phyloP scores from a whole-genome alignment of 2,888 invertebrate species.

The Syrphus vitripennis region DNA sequence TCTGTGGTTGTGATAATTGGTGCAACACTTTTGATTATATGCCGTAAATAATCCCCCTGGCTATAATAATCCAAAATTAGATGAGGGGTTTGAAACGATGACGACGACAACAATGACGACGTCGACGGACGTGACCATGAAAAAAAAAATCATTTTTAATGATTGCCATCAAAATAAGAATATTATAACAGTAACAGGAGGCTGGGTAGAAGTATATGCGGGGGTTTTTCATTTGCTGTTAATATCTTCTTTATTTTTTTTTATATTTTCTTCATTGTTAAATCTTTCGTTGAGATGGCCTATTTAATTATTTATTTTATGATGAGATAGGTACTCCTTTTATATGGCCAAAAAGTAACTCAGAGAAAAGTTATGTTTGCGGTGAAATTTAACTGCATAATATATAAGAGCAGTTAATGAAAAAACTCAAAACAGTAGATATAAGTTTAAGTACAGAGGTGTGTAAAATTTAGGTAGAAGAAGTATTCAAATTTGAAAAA shows the following conservation, averaged over 20 bases:
- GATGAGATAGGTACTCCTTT: not conserved
- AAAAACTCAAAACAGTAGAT: not conserved
- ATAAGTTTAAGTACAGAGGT: too few species aligned
- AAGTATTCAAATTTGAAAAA: not conserved
- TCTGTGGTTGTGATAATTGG: conserved; percentile 31
- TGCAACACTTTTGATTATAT: conserved; percentile 55
- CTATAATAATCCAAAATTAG: conserved; percentile 54
- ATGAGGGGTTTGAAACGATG: conserved; percentile 30
- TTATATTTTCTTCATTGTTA: not conserved
- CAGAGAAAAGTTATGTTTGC: not conserved
- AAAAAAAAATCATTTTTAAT: not conserved
- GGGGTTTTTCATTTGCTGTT: not conserved
- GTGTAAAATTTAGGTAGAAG: too few species aligned
- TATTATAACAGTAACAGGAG: not conserved
- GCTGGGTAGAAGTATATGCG: not conserved
- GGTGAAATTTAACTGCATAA: not conserved
- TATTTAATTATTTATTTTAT: conserved; percentile 19
- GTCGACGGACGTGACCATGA: not conserved
- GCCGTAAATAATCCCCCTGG: conserved; percentile 17
- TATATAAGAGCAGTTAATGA: not conserved
- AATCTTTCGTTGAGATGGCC: not conserved
- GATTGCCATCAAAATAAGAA: not conserved
- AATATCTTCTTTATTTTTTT: not conserved
- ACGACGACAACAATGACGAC: too few species aligned
- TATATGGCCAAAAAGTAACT: not conserved